These are phyloP conservation scores for Sebastes paucispinis DNA, from an alignment of 2,797 vertebrate genomes.

Conservation along the genomic window DNA sequence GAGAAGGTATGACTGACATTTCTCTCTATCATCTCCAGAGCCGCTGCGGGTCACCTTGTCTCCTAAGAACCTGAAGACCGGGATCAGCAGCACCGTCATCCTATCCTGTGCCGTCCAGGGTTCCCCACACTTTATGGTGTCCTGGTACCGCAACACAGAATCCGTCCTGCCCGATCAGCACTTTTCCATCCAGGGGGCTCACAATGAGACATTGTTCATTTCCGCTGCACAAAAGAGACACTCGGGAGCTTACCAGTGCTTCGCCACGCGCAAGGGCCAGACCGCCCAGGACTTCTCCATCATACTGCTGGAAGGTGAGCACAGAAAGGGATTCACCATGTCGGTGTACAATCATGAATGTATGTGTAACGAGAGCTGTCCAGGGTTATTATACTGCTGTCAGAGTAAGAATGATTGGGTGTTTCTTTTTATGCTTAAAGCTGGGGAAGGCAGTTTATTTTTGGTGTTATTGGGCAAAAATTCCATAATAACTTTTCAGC, in stretches of 20 bases:
- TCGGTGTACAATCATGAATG: background rate
- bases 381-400: background rate
- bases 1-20: background rate
- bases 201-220: conserved; percentile 97
- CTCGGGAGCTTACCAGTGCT: conserved; percentile 97
- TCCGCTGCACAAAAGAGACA: conserved; percentile 96
- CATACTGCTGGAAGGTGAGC: conserved; percentile 90
- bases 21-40: conserved; percentile 75
- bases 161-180: conserved; percentile 89
- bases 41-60: conserved; percentile 94
- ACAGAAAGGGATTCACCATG: background rate
- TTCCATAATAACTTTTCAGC: too few relatives aligned
- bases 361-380: background rate
- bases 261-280: conserved; percentile 93
- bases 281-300: conserved; percentile 97
- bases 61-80: conserved; percentile 97
- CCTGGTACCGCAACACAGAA: conserved; percentile 98
- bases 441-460: too few relatives aligned
- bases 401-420: background rate
- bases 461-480: too few relatives aligned
- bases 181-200: conserved; percentile 95
- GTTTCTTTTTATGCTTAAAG: background rate
- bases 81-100: conserved; percentile 98
- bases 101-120: conserved; percentile 94
- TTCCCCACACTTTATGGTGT: conserved; percentile 91